These are phyloP conservation scores for Caenorhabditis sp. DNA, from an alignment of 2,888 invertebrate species.

Conservation along the genomic window DNA sequence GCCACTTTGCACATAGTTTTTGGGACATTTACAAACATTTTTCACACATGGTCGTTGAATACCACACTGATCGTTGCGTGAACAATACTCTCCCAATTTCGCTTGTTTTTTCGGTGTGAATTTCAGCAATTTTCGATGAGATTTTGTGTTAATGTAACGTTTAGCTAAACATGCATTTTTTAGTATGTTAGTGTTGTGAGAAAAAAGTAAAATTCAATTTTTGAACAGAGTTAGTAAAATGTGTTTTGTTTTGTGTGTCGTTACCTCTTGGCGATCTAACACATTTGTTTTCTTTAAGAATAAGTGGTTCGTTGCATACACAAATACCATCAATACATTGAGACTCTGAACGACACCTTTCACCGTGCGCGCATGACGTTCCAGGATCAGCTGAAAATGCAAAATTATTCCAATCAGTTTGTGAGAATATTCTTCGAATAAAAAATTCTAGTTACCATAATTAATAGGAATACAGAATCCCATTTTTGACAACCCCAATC, in stretches of 20 bases:
- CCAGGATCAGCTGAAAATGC: constrained; percentile 59
- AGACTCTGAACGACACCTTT: constrained; percentile 56
- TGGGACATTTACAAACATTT: constrained; percentile 30
- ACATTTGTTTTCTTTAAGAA: constrained; percentile 50
- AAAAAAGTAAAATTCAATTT: neutral
- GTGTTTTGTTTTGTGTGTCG: constrained; percentile 3
- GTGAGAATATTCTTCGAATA: neutral
- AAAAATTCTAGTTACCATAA: constrained; percentile 37
- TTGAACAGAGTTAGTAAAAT: too few species aligned
- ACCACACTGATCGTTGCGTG: constrained; percentile 30
- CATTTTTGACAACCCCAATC: constrained; percentile 49
- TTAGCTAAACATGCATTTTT: constrained; percentile 37
- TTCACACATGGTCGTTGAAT: constrained; percentile 29
- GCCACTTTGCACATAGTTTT: constrained; percentile 27
- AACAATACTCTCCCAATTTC: constrained; percentile 33
- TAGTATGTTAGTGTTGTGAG: constrained; percentile 1
- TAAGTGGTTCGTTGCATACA: constrained; percentile 49
- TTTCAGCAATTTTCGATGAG: constrained; percentile 7
- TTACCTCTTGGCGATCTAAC: constrained; percentile 37
- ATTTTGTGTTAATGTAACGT: constrained; percentile 17
- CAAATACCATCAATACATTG: constrained; percentile 56
- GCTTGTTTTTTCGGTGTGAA: constrained; percentile 35
- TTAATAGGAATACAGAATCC: constrained; percentile 60
- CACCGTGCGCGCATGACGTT: constrained; percentile 53
- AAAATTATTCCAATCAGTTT: too few species aligned